Conservation (phyloP, 2,888 invertebrate genomes). For the Morpho deidamia region DNA sequence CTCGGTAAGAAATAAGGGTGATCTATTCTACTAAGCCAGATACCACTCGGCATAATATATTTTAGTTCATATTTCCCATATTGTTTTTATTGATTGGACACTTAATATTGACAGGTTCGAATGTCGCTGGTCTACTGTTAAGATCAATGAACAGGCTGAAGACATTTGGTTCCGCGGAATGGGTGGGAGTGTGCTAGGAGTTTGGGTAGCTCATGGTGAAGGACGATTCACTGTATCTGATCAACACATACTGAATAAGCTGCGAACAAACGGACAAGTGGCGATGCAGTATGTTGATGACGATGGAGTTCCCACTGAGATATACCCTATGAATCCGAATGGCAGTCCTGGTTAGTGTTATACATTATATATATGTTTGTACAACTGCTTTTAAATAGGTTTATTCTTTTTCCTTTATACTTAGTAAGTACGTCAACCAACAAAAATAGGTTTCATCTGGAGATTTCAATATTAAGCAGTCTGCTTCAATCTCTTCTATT, state of each 20-base stretch:
- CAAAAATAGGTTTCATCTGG: too few species aligned
- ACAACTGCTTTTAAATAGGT: too few species aligned
- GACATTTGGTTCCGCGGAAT: slow-evolving; percentile 95
- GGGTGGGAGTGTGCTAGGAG: slow-evolving; percentile 92
- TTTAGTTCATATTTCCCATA: background rate
- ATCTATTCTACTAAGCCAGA: too few species aligned
- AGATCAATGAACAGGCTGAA: slow-evolving; percentile 78
- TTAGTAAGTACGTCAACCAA: too few species aligned
- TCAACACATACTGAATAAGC: slow-evolving; percentile 55
- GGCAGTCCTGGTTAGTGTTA: slow-evolving; percentile 83
- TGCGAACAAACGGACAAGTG: slow-evolving; percentile 80
- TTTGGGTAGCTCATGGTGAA: slow-evolving; percentile 98
- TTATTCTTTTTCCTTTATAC: too few species aligned
- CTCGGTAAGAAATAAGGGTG: too few species aligned
- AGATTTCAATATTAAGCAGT: too few species aligned
- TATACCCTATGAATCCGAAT: slow-evolving; percentile 97
- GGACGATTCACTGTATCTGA: slow-evolving; percentile 85
- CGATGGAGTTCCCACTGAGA: slow-evolving; percentile 83
- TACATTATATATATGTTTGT: too few species aligned
- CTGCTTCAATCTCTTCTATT: too few species aligned
- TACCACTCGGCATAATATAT: too few species aligned
- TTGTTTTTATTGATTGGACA: too few species aligned
- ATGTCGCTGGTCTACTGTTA: slow-evolving; percentile 88
- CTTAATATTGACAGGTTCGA: slow-evolving; percentile 71
- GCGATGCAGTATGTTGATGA: slow-evolving; percentile 93